phyloP scores from a whole-genome alignment of 2,797 vertebrate genomes.

The Falco peregrinus region DNA sequence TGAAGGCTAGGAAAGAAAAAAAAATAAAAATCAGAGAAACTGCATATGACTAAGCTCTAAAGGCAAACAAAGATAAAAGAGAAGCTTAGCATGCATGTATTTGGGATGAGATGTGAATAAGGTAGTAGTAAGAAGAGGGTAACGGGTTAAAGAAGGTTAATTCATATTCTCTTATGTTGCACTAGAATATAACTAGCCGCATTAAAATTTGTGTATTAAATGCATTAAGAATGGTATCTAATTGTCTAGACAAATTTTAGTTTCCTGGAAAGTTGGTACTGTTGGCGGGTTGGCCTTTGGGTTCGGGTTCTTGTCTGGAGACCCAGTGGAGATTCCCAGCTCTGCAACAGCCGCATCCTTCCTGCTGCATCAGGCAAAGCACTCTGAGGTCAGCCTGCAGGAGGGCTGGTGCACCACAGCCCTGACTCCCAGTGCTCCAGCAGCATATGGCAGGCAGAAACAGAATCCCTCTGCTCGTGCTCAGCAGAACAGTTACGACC shows the following conservation, averaged over 20 bases:
- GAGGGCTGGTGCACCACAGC: background rate
- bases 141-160: background rate
- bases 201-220: background rate
- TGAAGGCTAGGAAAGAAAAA: background rate
- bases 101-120: background rate
- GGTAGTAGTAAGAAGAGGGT: background rate
- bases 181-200: background rate
- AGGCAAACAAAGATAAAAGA: background rate
- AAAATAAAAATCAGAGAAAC: background rate
- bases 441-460: background rate
- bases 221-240: background rate
- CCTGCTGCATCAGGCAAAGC: background rate
- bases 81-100: accelerated
- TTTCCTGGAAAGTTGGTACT: background rate
- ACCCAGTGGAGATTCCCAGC: background rate
- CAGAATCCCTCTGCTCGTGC: background rate
- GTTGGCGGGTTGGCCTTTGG: background rate
- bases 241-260: background rate
- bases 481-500: background rate
- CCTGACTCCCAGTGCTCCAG: background rate
- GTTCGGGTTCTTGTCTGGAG: background rate
- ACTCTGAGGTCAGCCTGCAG: background rate
- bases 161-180: background rate
- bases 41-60: background rate
- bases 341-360: accelerated